phyloP scores from a whole-genome alignment of 2,797 vertebrate genomes.

The Heterohyrax brucei region DNA sequence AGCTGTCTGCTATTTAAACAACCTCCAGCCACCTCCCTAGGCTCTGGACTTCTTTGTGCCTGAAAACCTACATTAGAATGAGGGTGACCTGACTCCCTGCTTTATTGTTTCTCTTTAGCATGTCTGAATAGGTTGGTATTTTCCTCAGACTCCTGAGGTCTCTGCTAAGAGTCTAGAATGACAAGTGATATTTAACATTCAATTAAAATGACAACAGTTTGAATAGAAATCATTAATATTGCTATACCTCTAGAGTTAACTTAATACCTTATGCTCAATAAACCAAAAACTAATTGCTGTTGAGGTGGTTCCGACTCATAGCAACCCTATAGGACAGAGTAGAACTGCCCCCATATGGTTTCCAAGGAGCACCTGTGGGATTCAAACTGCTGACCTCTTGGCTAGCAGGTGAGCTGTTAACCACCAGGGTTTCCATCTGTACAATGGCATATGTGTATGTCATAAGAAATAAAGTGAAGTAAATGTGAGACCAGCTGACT shows the following conservation, averaged over 20 bases:
- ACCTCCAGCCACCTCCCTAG: not conserved
- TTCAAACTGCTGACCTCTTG: too few relatives aligned
- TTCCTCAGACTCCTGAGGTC: slow-evolving; percentile 5
- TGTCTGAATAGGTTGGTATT: not conserved
- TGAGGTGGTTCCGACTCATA: too few relatives aligned
- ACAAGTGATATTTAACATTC: slow-evolving; percentile 35
- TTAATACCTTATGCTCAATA: not conserved
- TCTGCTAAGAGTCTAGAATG: slow-evolving; percentile 55
- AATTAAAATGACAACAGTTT: slow-evolving; percentile 20
- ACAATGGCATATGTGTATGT: not conserved
- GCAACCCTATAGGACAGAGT: too few relatives aligned
- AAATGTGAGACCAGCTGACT: not conserved
- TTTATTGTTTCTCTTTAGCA: slow-evolving; percentile 16
- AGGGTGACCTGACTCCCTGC: not conserved
- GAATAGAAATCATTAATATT: not conserved
- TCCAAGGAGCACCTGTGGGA: too few relatives aligned
- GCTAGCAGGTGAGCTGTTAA: too few relatives aligned
- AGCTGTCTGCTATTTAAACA: slow-evolving; percentile 18
- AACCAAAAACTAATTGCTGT: too few relatives aligned
- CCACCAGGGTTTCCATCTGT: not conserved
- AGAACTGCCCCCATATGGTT: too few relatives aligned
- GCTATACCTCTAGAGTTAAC: not conserved
- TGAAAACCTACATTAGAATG: not conserved
- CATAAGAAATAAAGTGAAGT: not conserved
- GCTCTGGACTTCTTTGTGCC: not conserved